These are phyloP conservation scores for Clamator glandarius DNA, from an alignment of 2,797 vertebrate genomes.

Conservation along the genomic window DNA sequence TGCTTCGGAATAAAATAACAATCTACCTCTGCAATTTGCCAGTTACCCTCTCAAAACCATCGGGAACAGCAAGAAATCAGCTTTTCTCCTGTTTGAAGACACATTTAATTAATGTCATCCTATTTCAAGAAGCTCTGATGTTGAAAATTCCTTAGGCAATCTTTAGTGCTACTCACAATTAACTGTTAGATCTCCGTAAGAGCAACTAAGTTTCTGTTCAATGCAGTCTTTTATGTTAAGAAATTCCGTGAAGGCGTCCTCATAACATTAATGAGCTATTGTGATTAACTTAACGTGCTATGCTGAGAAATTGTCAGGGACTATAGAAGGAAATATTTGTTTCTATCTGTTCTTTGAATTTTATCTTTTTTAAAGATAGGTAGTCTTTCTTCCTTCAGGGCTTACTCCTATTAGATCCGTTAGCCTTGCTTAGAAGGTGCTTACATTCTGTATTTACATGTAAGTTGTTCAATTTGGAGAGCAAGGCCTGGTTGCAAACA, in stretches of 20 bases:
- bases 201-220: neutral
- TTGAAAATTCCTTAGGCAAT: neutral
- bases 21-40: neutral
- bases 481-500: neutral
- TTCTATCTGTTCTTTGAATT: neutral
- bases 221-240: neutral
- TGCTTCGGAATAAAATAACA: neutral
- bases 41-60: neutral
- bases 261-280: neutral
- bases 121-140: neutral
- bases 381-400: neutral
- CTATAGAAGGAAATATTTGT: neutral
- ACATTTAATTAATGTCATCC: neutral
- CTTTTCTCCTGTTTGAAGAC: neutral
- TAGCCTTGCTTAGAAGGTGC: neutral
- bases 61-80: neutral
- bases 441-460: neutral
- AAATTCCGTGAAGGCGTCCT: neutral
- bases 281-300: neutral
- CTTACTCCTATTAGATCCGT: neutral
- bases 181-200: neutral
- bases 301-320: neutral
- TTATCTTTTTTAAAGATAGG: neutral
- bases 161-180: neutral
- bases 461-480: neutral